Evolutionary conservation across 2,797 vertebrate genomes (phyloP).

Genomic region (Chaenodraco wilsoni): DNA sequence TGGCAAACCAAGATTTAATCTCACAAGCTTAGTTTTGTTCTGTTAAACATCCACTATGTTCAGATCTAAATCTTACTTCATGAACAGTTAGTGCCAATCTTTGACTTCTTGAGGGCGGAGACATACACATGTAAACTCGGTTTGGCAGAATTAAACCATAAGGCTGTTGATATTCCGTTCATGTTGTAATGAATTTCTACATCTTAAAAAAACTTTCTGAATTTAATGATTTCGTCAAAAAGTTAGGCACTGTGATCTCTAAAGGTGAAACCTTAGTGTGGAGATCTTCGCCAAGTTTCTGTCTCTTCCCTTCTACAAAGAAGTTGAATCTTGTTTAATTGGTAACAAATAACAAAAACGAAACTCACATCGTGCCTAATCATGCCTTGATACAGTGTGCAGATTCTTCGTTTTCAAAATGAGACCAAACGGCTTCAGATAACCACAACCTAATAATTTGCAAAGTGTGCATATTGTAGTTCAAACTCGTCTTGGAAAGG

Average conservation of each 20-base stretch:
- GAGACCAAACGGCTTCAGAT: not conserved
- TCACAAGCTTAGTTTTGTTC: constrained; percentile 8
- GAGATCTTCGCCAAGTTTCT: too few relatives aligned
- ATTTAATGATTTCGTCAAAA: not conserved
- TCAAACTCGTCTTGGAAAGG: not conserved
- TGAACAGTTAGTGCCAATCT: not conserved
- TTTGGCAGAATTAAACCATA: not conserved
- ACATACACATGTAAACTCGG: not conserved
- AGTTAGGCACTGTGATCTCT: not conserved
- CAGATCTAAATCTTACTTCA: constrained; percentile 2
- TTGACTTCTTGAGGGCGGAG: not conserved
- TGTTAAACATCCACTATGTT: constrained; percentile 16
- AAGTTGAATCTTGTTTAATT: too few relatives aligned
- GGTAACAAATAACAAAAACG: too few relatives aligned
- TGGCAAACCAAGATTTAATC: constrained; percentile 17
- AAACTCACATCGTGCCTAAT: too few relatives aligned
- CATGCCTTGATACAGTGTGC: too few relatives aligned
- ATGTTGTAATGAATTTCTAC: not conserved
- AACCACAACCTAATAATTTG: not conserved
- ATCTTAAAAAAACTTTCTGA: not conserved
- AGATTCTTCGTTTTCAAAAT: too few relatives aligned
- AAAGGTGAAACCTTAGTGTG: too few relatives aligned
- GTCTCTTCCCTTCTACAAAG: too few relatives aligned
- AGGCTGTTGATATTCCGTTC: not conserved
- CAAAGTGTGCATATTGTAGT: not conserved